Evolutionary conservation across 2,797 vertebrate genomes (phyloP), one percentile per base, ranked within the genome.

Genomic region (Coilia nasus): DNA sequence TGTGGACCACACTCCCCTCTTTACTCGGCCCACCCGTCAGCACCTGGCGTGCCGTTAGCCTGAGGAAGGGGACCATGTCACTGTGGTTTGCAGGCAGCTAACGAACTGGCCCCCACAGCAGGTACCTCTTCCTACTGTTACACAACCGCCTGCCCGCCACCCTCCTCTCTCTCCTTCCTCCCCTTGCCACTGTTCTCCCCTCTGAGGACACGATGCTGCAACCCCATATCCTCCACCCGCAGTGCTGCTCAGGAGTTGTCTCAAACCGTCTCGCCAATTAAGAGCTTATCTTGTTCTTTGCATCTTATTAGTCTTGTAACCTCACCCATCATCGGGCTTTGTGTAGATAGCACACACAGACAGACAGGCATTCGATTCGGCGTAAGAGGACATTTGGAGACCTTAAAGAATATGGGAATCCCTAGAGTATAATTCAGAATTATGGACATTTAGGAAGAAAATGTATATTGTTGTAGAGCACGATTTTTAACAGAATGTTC

Each of bases 111-210:
- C 85, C 60, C 54, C 87, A 91, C 47, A 71, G 28, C 83, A 89
- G 90, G 87, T 91, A 91, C 92, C 91, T 90, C 93, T 93, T 95
- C 94, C 94, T 93, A 85, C 78, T 92, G 84, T 94, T 94, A 91
- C 93, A 91, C 88, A 93, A 94, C 89, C 67, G 59, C 31, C 82
- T 78, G 85, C 85, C 59, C 85, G 35, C 35, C 35, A 41, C 35
- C 81, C 23, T 9, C 71, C 3, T 1, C 7, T 0, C 6, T 17
- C 0, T 82, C 54, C 84, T 28, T 67, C 85, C 56, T 81, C 82
- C 54, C 62, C 71, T 82, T 80, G 41, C 41, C 23, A 21, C 56
- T 10, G 7, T 9, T n/a, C n/a, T 83, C 12, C 25, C 46, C 75
- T 71, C 59, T 71, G 47, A 47, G 57, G 78, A 83, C 71, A 7